phyloP scores from a whole-genome alignment of 2,113 vertebrate genomes.

The Grallaria varia region DNA sequence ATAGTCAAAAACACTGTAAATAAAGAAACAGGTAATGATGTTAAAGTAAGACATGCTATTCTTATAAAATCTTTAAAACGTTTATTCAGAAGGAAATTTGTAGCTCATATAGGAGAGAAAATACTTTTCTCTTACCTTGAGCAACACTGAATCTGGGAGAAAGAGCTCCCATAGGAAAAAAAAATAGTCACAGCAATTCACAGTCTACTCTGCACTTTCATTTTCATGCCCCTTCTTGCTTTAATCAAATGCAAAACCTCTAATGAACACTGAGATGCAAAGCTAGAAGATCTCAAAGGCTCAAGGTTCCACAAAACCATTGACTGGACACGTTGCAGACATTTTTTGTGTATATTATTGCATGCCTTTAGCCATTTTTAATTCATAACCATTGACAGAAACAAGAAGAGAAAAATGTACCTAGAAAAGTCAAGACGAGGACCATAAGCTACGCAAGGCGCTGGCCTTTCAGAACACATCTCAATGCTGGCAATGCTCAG shows the following conservation, averaged over 20 bases:
- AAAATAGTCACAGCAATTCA: neutral
- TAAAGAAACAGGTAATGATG: neutral
- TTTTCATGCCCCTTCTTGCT: neutral
- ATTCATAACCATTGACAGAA: neutral
- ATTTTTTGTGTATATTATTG: neutral
- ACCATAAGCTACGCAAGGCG: neutral
- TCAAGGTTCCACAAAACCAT: neutral
- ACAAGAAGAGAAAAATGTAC: neutral
- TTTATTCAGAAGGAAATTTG: neutral
- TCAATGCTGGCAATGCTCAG: neutral
- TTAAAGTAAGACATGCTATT: neutral
- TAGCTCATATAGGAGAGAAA: neutral
- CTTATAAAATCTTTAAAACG: neutral
- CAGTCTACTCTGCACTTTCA: neutral
- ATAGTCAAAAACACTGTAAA: neutral
- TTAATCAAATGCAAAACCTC: neutral
- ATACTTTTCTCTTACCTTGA: neutral
- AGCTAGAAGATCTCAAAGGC: neutral
- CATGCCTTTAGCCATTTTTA: neutral
- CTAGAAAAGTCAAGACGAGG: neutral
- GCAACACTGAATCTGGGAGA: neutral
- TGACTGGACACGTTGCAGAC: neutral
- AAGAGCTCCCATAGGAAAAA: neutral
- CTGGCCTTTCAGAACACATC: neutral
- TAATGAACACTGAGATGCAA: neutral